Evolutionary conservation across 1,140 invertebrate species (phyloP).

Genomic region (Monochamus saltuarius): DNA sequence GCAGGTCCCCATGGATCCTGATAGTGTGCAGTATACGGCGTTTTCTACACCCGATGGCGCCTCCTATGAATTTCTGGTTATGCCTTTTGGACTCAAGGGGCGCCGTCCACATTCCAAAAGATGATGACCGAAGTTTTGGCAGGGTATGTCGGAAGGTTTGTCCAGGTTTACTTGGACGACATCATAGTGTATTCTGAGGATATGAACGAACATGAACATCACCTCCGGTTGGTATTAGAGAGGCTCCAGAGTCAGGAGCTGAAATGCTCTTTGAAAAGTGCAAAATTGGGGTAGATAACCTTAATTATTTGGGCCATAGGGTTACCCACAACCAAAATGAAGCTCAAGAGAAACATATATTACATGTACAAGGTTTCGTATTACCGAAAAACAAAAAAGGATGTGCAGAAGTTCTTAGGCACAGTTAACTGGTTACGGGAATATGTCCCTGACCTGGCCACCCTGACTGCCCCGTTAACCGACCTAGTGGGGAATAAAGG

Average conservation of each 20-base stretch:
- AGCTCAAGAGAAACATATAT: slow-evolving; percentile 32
- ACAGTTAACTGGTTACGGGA: slow-evolving; percentile 36
- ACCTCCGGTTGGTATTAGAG: slow-evolving; percentile 26
- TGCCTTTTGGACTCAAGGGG: slow-evolving; percentile 42
- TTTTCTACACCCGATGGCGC: slow-evolving; percentile 41
- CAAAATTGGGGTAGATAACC: background rate
- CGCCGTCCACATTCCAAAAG: slow-evolving; percentile 41
- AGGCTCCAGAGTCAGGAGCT: slow-evolving; percentile 9
- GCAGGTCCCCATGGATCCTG: slow-evolving; percentile 34
- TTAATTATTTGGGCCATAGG: slow-evolving; percentile 41
- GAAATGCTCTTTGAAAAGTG: slow-evolving; percentile 20
- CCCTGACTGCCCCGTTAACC: slow-evolving; percentile 28
- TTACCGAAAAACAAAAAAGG: slow-evolving; percentile 22
- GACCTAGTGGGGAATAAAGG: slow-evolving; percentile 14
- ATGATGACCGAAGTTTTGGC: slow-evolving; percentile 33
- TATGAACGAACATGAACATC: background rate
- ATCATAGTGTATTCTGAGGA: slow-evolving; percentile 22
- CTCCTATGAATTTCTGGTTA: slow-evolving; percentile 32
- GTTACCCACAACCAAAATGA: slow-evolving; percentile 28
- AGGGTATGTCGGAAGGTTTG: slow-evolving; percentile 29
- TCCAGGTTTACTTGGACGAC: slow-evolving; percentile 38
- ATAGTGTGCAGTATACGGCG: slow-evolving; percentile 32
- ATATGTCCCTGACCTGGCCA: slow-evolving; percentile 28
- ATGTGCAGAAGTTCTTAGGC: slow-evolving; percentile 36
- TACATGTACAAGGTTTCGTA: slow-evolving; percentile 31